A percentile compares a stretch with the other conserved stretches of the same genome.
These are phyloP conservation scores for Paratilapia polleni DNA, from an alignment of 2,113 vertebrate species.

Conservation along the genomic window DNA sequence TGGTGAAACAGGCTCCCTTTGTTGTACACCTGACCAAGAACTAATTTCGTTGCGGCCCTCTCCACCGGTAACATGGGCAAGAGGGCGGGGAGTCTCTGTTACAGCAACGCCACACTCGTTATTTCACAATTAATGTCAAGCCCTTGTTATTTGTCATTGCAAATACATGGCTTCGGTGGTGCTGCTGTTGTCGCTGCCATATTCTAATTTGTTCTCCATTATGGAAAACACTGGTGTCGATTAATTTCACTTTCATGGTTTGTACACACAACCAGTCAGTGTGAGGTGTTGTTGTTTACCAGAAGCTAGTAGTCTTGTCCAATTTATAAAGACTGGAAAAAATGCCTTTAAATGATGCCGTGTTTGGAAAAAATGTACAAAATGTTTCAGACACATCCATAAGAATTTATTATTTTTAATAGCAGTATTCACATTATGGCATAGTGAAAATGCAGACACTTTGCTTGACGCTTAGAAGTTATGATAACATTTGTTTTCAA, in stretches of 20 bases:
- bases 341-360: conserved; percentile 24
- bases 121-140: conserved; percentile 84
- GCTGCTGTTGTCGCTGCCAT: conserved; percentile 79
- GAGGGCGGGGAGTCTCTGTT: conserved; percentile 67
- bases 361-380: neutral
- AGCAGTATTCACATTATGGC: neutral
- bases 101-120: conserved; percentile 75
- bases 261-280: conserved; percentile 81
- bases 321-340: conserved; percentile 48
- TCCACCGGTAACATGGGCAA: conserved; percentile 62
- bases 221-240: conserved; percentile 81
- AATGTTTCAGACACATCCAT: neutral
- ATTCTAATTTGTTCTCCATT: conserved; percentile 84
- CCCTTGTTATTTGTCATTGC: conserved; percentile 81
- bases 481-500: conserved; percentile 4
- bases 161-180: conserved; percentile 70
- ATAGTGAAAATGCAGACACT: neutral
- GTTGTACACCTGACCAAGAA: conserved; percentile 78
- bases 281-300: conserved; percentile 74
- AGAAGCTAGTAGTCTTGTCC: conserved; percentile 57
- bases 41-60: conserved; percentile 64
- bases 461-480: neutral
- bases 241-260: conserved; percentile 83
- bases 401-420: neutral
- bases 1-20: conserved; percentile 61